These are phyloP conservation scores for Scaptomyza pallida DNA, from an alignment of 1,140 invertebrate genomes.

Conservation along the genomic window DNA sequence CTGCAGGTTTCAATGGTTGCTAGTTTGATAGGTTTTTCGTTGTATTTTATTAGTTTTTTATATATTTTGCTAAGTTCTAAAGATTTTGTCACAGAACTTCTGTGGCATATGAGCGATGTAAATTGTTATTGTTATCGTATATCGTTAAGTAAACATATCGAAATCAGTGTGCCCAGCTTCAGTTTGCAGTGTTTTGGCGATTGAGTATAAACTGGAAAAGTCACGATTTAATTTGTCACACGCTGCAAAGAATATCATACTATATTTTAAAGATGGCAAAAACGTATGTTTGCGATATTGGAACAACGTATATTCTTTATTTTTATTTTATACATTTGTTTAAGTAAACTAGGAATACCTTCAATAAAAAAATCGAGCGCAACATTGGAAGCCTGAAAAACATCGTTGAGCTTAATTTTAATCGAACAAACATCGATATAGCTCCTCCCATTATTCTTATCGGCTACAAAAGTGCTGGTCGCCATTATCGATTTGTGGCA, in stretches of 20 bases:
- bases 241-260: too few species aligned
- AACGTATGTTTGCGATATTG: too few species aligned
- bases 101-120: constrained; percentile 18
- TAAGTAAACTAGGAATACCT: constrained; percentile 3
- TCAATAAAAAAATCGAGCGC: background rate
- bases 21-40: background rate
- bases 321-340: too few species aligned
- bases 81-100: too few species aligned
- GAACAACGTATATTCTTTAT: too few species aligned
- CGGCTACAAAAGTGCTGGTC: constrained; percentile 50
- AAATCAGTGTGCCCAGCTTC: background rate
- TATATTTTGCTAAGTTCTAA: constrained; percentile 33
- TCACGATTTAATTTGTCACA: background rate
- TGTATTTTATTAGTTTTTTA: constrained; percentile 4
- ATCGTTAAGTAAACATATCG: constrained; percentile 15
- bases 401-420: constrained; percentile 15
- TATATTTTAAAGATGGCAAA: too few species aligned
- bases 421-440: constrained; percentile 20
- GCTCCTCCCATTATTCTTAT: constrained; percentile 38
- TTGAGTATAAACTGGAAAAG: too few species aligned
- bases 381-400: background rate
- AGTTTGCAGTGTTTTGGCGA: background rate
- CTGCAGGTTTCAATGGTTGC: background rate
- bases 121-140: constrained; percentile 22
- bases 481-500: constrained; percentile 76